A percentile compares a stretch with the other conserved stretches of the same genome.
These are phyloP conservation scores for Halcyon senegalensis DNA, from an alignment of 2,113 vertebrate species.

Conservation along the genomic window DNA sequence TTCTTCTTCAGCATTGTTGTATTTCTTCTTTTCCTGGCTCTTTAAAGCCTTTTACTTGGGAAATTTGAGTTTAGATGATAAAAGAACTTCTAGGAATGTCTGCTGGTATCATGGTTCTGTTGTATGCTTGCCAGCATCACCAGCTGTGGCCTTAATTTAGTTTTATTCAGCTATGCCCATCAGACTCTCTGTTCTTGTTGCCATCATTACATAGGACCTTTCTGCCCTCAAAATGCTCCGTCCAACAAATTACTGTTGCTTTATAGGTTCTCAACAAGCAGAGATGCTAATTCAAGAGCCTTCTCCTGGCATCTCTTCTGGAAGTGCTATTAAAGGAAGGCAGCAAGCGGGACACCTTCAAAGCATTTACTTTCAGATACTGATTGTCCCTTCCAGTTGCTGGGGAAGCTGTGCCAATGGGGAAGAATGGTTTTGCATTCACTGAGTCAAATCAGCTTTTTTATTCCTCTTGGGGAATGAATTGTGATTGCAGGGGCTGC, in stretches of 20 bases:
- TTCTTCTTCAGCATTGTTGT: neutral
- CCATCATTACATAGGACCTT: neutral
- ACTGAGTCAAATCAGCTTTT: neutral
- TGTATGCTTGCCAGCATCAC: neutral
- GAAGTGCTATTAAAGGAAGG: neutral
- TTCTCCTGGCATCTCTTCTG: neutral
- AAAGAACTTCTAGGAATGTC: neutral
- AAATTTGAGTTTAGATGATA: neutral
- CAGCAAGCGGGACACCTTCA: neutral
- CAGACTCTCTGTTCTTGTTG: neutral
- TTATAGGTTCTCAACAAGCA: neutral
- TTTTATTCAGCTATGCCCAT: neutral
- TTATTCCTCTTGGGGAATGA: neutral
- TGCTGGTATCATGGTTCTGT: neutral
- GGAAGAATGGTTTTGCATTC: neutral
- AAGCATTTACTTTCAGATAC: neutral
- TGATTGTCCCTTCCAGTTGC: neutral
- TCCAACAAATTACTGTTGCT: neutral
- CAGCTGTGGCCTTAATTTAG: neutral
- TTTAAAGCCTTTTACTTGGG: neutral
- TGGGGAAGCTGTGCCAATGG: neutral
- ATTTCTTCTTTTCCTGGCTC: neutral
- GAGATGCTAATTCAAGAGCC: neutral
- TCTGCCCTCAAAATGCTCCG: neutral
- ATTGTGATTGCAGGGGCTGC: neutral